Evolutionary conservation across 1,140 invertebrate species (phyloP).

Genomic region (Drosophila repletoides): DNA sequence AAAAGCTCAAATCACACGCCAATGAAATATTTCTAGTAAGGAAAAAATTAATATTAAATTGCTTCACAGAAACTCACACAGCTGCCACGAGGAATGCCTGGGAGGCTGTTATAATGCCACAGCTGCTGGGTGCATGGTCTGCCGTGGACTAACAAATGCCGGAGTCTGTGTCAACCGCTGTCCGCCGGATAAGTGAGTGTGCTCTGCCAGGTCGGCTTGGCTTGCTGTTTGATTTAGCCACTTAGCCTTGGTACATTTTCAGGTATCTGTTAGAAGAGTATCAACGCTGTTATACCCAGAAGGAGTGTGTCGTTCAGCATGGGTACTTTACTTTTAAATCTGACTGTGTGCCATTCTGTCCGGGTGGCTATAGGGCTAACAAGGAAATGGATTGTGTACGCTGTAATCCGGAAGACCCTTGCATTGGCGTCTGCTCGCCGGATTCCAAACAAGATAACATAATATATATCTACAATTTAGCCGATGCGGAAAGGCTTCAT

Average conservation of each 20-base stretch:
- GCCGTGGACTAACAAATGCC: constrained; percentile 53
- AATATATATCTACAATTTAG: constrained; percentile 53
- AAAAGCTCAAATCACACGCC: too few species aligned
- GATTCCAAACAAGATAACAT: constrained; percentile 12
- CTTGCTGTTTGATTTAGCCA: not conserved
- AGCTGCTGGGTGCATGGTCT: constrained; percentile 50
- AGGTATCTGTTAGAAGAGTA: constrained; percentile 57
- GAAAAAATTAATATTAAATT: too few species aligned
- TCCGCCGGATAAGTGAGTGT: constrained; percentile 58
- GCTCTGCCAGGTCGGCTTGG: not conserved
- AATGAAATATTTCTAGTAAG: too few species aligned
- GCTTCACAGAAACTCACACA: constrained; percentile 10
- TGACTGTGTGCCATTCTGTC: constrained; percentile 62
- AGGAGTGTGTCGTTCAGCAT: constrained; percentile 37
- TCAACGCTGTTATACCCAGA: constrained; percentile 58
- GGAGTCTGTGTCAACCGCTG: constrained; percentile 62
- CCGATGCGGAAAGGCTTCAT: constrained; percentile 55
- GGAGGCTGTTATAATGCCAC: constrained; percentile 61
- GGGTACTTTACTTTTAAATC: constrained; percentile 25
- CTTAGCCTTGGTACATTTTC: constrained; percentile 8
- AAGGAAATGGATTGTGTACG: constrained; percentile 32
- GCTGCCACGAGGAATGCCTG: constrained; percentile 67
- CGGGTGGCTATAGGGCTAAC: constrained; percentile 54
- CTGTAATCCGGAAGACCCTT: constrained; percentile 40
- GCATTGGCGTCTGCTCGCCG: constrained; percentile 55